phyloP scores from a whole-genome alignment of 1,140 invertebrate species.

The Drosophila ficusphila region DNA sequence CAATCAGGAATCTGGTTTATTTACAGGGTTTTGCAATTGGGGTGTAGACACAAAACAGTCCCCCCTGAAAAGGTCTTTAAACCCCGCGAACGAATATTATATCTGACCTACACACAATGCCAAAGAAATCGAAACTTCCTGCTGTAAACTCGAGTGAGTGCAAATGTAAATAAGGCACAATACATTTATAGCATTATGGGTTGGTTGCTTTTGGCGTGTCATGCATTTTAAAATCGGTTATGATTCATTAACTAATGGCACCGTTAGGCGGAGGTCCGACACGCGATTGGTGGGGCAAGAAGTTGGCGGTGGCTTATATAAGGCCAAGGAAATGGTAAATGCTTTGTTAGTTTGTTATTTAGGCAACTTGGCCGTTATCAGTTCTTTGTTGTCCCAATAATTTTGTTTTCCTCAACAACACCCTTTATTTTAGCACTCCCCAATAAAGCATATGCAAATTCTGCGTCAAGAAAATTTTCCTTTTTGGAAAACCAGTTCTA shows the following conservation, averaged over 20 bases:
- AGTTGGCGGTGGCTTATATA: constrained; percentile 11
- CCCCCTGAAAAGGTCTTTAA: constrained; percentile 46
- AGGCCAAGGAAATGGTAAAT: constrained; percentile 21
- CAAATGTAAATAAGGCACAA: constrained; percentile 27
- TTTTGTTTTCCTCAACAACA: background rate
- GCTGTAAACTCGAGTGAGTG: constrained; percentile 20
- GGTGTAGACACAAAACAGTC: background rate
- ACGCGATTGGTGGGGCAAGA: constrained; percentile 23
- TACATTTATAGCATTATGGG: background rate
- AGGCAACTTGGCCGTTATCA: constrained; percentile 17
- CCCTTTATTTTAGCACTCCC: background rate
- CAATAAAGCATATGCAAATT: constrained; percentile 13
- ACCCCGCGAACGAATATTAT: constrained; percentile 17
- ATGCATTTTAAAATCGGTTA: constrained; percentile 54
- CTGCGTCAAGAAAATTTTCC: constrained; percentile 21
- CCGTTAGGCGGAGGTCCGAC: constrained; percentile 37
- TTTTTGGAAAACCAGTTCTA: constrained; percentile 58
- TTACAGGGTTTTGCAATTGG: background rate
- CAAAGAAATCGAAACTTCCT: constrained; percentile 75
- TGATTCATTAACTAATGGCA: constrained; percentile 60
- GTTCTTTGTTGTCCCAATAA: constrained; percentile 6
- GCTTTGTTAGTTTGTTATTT: constrained; percentile 17
- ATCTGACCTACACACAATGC: constrained; percentile 44
- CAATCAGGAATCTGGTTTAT: background rate
- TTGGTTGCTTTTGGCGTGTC: constrained; percentile 32